A percentile compares a stretch with the other conserved stretches of the same genome.
Evolutionary conservation across 2,797 vertebrate species (phyloP).

Genomic region (Trichosurus vulpecula): DNA sequence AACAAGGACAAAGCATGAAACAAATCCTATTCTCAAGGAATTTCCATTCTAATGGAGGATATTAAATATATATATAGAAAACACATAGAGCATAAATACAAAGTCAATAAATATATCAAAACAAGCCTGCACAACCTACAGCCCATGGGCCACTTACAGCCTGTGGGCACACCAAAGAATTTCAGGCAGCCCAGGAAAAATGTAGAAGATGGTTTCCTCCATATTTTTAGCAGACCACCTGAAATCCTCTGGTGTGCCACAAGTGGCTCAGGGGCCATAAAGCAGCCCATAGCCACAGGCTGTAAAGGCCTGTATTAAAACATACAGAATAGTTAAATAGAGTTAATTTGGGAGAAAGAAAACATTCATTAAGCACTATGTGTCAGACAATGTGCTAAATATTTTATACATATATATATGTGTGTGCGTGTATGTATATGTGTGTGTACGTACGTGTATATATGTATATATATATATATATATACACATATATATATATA

Average conservation of each 20-base stretch:
- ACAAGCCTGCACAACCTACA: too few relatives aligned
- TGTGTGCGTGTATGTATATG: too few relatives aligned
- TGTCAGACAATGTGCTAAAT: not conserved
- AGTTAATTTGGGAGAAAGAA: not conserved
- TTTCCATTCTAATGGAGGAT: not conserved
- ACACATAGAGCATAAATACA: not conserved
- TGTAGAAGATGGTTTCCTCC: too few relatives aligned
- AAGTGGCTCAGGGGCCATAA: too few relatives aligned
- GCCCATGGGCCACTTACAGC: too few relatives aligned
- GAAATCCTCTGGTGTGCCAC: too few relatives aligned
- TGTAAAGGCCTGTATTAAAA: not conserved
- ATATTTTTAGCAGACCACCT: too few relatives aligned
- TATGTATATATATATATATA: not conserved
- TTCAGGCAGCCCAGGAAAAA: too few relatives aligned
- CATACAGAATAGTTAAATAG: not conserved
- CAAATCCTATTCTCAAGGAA: not conserved
- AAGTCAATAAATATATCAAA: not conserved
- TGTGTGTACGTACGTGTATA: too few relatives aligned
- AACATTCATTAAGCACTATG: not conserved
- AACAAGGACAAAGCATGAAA: not conserved
- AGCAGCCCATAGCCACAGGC: too few relatives aligned
- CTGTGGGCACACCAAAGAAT: too few relatives aligned
- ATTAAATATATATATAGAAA: not conserved
- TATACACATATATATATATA: too few relatives aligned
- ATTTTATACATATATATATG: not conserved